Base-by-base conservation (phyloP, 2,888 invertebrate genomes). In the Hypsopygia costalis region DNA sequence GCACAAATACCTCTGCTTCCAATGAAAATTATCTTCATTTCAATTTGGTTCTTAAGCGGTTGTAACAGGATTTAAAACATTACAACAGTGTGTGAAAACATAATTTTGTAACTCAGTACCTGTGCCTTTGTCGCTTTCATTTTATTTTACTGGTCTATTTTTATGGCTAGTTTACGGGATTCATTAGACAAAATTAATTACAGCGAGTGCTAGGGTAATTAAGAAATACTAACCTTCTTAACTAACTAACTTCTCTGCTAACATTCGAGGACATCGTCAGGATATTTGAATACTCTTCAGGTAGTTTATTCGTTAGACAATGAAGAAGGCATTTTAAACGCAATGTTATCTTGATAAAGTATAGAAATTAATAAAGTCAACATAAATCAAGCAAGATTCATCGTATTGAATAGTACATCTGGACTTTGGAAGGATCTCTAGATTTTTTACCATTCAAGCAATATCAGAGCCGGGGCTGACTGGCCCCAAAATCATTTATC, bases 171-270 rank as follows among this genome's bases (percentile, higher is more conserved):
- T 49, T 61, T 54, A 58, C 48, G 55, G 60, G 55, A 55, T 64
- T 64, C 49, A 55, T 58, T 56, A 58, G 47, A 44, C 45, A 47
- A 55, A 65, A 62, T 63, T 60, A 60, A 58, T 62, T 58, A 55
- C 43, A 16, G 51, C 7, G 11, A 31, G 31, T 11, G 12, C 6
- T 6, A 31, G 31, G 11, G 31, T 8, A 31, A 11, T 31, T 31
- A 6, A 11, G 11, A 31, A 6, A 30, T 10, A 5, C 11, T 30
- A n/a, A n/a, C n/a, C n/a, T n/a, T n/a, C n/a, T n/a, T n/a, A n/a
- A n/a, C n/a, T n/a, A n/a, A n/a, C n/a, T n/a, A n/a, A n/a, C n/a
- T n/a, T n/a, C n/a, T n/a, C n/a, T n/a, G n/a, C n/a, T n/a, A n/a
- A n/a, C n/a, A n/a, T n/a, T n/a, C n/a, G n/a, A n/a, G n/a, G n/a